Conservation (phyloP, 2,113 vertebrate genomes). For the Sisor rabdophorus region DNA sequence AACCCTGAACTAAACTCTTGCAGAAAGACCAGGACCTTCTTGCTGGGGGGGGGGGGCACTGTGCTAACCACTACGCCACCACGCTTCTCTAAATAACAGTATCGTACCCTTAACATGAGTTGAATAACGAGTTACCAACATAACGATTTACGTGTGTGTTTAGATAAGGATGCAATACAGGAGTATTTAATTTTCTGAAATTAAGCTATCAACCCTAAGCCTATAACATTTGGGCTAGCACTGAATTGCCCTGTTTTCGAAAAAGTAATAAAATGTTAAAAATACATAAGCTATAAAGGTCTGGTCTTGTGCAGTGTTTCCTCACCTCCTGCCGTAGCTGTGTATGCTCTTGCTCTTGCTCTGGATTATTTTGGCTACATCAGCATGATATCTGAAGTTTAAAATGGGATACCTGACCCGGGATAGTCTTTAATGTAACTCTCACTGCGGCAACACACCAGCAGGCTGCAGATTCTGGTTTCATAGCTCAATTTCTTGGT, state of each 20-base stretch:
- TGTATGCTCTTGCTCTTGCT: constrained; percentile 35
- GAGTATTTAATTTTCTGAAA: neutral
- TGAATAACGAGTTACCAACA: too few species aligned
- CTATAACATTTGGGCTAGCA: constrained; percentile 30
- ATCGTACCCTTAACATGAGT: too few species aligned
- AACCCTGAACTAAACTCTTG: too few species aligned
- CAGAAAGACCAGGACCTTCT: too few species aligned
- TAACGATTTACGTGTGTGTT: too few species aligned
- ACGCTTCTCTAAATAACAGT: too few species aligned
- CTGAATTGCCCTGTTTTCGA: constrained; percentile 38
- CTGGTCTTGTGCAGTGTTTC: constrained; percentile 32
- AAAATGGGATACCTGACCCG: constrained; percentile 54
- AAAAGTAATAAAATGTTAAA: constrained; percentile 52
- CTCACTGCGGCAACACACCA: constrained; percentile 40
- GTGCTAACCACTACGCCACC: too few species aligned
- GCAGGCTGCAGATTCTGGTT: constrained; percentile 26
- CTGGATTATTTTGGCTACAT: constrained; percentile 51
- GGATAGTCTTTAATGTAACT: constrained; percentile 49
- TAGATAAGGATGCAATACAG: too few species aligned
- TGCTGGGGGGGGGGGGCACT: too few species aligned
- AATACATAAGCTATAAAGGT: constrained; percentile 47
- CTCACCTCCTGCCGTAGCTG: constrained; percentile 36
- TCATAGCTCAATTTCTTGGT: constrained; percentile 40
- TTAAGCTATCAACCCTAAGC: constrained; percentile 15
- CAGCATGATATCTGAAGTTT: constrained; percentile 37